Conservation (phyloP, 2,797 vertebrate species). For the Arrhamphus sclerolepis region DNA sequence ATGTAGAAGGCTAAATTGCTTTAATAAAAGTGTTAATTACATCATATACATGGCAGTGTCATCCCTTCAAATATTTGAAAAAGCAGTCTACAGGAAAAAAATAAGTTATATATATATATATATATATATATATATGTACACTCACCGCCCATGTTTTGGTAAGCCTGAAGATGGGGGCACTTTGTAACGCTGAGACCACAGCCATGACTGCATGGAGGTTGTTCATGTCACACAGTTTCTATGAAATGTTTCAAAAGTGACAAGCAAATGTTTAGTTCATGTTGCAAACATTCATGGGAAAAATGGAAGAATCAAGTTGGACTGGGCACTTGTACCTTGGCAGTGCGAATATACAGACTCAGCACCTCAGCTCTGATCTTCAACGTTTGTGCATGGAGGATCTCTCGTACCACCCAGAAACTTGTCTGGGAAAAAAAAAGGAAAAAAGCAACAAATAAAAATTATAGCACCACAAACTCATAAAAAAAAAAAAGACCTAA, state of each 20-base stretch:
- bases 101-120: too few species aligned
- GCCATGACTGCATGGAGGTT: constrained; percentile 98
- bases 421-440: constrained; percentile 83
- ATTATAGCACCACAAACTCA: neutral
- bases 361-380: constrained; percentile 99
- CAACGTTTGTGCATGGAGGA: constrained; percentile 96
- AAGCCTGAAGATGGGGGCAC: constrained; percentile 96
- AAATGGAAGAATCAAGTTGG: neutral
- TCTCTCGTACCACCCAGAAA: constrained; percentile 99
- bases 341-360: constrained; percentile 98
- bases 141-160: constrained; percentile 99
- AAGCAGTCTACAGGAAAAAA: too few species aligned
- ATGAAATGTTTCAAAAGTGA: constrained; percentile 20
- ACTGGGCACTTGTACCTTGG: constrained; percentile 85
- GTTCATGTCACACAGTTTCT: constrained; percentile 98
- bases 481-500: constrained; percentile 1
- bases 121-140: too few species aligned
- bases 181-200: constrained; percentile 95
- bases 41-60: too few species aligned
- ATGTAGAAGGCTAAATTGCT: too few species aligned
- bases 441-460: neutral
- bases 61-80: too few species aligned
- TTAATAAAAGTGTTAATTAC: too few species aligned
- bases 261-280: neutral
- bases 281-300: constrained; percentile 1